Evolutionary conservation across 2,888 invertebrate species (phyloP).

Genomic region (Creontiades dilutus): DNA sequence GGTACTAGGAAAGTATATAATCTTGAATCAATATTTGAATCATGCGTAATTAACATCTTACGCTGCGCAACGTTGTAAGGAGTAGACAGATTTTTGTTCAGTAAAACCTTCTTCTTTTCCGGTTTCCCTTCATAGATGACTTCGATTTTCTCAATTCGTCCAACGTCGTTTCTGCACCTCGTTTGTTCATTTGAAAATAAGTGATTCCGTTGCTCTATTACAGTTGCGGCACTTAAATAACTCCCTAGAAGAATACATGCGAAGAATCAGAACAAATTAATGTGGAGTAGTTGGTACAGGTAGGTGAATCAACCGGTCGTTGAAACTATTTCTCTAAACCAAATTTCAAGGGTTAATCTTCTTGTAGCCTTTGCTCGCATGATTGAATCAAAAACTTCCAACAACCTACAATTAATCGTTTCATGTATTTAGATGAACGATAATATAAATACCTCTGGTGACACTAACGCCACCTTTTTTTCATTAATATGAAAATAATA

Average conservation of each 20-base stretch:
- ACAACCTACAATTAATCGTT: too few relatives aligned
- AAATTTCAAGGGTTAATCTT: too few relatives aligned
- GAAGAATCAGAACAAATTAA: not conserved
- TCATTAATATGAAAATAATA: too few relatives aligned
- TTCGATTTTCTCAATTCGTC: constrained; percentile 94
- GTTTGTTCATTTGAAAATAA: constrained; percentile 89
- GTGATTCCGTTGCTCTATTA: constrained; percentile 80
- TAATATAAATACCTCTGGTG: too few relatives aligned
- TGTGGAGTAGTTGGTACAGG: not conserved
- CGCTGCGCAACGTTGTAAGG: constrained; percentile 95
- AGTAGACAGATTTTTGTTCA: constrained; percentile 96
- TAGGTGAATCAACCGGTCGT: too few relatives aligned
- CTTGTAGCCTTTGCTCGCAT: too few relatives aligned
- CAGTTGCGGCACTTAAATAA: constrained; percentile 29
- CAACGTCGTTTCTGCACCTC: constrained; percentile 86
- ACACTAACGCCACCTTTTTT: too few relatives aligned
- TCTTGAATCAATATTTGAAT: too few relatives aligned
- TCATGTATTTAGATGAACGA: too few relatives aligned
- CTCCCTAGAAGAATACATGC: not conserved
- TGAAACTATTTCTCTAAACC: too few relatives aligned
- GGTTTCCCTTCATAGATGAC: constrained; percentile 88
- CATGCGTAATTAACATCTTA: constrained; percentile 80
- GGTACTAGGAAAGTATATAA: too few relatives aligned
- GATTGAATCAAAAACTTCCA: too few relatives aligned
- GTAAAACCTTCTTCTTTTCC: constrained; percentile 85